Evolutionary conservation across 2,113 vertebrate species (phyloP).

Genomic region (Macrotis lagotis): DNA sequence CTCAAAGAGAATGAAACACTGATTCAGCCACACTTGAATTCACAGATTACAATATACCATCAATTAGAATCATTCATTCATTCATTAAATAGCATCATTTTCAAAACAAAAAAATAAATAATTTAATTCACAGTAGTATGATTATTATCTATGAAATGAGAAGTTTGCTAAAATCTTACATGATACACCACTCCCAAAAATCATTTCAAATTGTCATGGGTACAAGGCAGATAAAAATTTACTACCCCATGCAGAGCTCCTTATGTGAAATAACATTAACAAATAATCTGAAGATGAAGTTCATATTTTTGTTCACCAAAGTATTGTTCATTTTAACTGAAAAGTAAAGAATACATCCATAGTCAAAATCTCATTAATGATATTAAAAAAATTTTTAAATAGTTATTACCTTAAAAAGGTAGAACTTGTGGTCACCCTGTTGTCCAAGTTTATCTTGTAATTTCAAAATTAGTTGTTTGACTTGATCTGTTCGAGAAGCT

Average conservation of each 20-base stretch:
- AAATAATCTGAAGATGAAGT: background rate
- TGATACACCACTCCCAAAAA: background rate
- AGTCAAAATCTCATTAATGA: background rate
- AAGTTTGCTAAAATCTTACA: background rate
- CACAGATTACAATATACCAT: background rate
- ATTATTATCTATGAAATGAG: background rate
- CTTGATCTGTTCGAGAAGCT: conserved; percentile 84
- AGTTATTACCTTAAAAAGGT: conserved; percentile 90
- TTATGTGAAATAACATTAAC: background rate
- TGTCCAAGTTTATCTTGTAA: conserved; percentile 91
- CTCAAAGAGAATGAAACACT: background rate
- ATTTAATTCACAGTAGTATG: background rate
- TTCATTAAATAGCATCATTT: background rate
- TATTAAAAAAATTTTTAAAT: background rate
- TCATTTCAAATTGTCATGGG: background rate
- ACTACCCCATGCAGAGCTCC: background rate
- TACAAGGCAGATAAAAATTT: background rate
- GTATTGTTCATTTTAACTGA: background rate
- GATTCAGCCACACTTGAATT: background rate
- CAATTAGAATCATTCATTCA: background rate
- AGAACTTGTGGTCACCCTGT: conserved; percentile 88
- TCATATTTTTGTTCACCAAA: background rate
- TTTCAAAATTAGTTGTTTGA: conserved; percentile 88
- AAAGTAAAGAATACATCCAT: background rate
- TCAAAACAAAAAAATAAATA: background rate